Percentiles rank a stretch among this genome's conserved stretches.
These are phyloP conservation scores for Aegithalos caudatus DNA, from an alignment of 2,113 vertebrate species.

Conservation along the genomic window DNA sequence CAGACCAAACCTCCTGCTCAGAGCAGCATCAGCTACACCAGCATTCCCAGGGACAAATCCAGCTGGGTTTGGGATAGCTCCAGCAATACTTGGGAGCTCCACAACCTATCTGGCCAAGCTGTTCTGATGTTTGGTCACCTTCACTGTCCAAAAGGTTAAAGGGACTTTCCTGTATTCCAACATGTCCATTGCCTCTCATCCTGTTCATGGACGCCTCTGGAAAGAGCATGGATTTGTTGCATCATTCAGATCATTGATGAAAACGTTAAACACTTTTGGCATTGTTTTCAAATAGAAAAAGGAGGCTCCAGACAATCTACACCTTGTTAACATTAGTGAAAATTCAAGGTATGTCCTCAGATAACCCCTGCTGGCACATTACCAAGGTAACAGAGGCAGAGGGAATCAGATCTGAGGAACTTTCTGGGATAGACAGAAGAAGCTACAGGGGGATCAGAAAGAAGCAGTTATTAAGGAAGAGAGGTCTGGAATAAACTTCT, in stretches of 20 bases:
- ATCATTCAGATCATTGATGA: not conserved
- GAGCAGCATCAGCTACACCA: not conserved
- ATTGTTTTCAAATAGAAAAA: not conserved
- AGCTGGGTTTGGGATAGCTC: not conserved
- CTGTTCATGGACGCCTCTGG: not conserved
- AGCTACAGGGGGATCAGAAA: not conserved
- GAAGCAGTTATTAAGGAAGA: not conserved
- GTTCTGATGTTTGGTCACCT: not conserved
- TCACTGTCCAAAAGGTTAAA: not conserved
- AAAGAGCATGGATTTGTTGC: not conserved
- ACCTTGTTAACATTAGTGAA: not conserved
- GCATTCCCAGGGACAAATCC: not conserved
- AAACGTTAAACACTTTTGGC: not conserved
- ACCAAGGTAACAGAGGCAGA: not conserved
- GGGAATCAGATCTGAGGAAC: not conserved
- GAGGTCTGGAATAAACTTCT: not conserved
- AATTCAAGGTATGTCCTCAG: not conserved
- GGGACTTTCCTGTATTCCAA: not conserved
- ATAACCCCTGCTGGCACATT: not conserved
- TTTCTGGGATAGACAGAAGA: not conserved
- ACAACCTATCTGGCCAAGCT: not conserved
- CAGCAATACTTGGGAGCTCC: not conserved
- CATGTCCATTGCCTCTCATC: not conserved
- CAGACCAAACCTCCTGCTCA: not conserved
- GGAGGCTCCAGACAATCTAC: not conserved